A percentile compares a stretch with the other conserved stretches of the same genome.
phyloP scores from a whole-genome alignment of 1,140 invertebrate genomes.

The Bombyx mori region DNA sequence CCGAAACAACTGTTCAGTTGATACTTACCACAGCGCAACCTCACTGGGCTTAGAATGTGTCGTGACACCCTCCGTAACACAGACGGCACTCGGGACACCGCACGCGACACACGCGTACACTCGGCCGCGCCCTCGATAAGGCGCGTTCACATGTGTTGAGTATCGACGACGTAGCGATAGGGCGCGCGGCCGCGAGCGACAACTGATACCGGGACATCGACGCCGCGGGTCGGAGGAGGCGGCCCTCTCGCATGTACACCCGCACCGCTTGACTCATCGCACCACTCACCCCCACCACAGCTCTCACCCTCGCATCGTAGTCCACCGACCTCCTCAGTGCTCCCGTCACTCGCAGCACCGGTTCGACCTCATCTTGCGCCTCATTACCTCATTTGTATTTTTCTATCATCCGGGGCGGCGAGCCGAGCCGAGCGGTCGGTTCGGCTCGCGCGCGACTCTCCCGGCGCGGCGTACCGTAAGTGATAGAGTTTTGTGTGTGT shows the following conservation, averaged over 20 bases:
- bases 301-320: constrained; percentile 3
- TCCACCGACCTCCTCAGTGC: background rate
- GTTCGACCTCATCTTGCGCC: constrained; percentile 5
- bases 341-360: constrained; percentile 8
- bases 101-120: constrained; percentile 41
- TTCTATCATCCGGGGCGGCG: constrained; percentile 52
- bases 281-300: constrained; percentile 9
- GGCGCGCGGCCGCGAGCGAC: constrained; percentile 24
- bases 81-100: constrained; percentile 57
- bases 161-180: constrained; percentile 38
- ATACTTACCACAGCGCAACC: constrained; percentile 45
- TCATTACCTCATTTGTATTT: constrained; percentile 46
- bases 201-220: constrained; percentile 19
- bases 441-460: constrained; percentile 38
- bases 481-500: constrained; percentile 73
- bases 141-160: constrained; percentile 66
- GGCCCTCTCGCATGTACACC: constrained; percentile 9
- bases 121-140: constrained; percentile 61
- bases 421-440: constrained; percentile 48
- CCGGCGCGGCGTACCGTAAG: constrained; percentile 59
- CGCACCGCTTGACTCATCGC: constrained; percentile 16
- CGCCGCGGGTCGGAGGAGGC: constrained; percentile 17
- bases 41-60: constrained; percentile 44
- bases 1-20: constrained; percentile 40
- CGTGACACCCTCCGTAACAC: constrained; percentile 47